These are phyloP conservation scores for Lipotes vexillifer DNA, from an alignment of 2,113 vertebrate genomes.

Conservation along the genomic window DNA sequence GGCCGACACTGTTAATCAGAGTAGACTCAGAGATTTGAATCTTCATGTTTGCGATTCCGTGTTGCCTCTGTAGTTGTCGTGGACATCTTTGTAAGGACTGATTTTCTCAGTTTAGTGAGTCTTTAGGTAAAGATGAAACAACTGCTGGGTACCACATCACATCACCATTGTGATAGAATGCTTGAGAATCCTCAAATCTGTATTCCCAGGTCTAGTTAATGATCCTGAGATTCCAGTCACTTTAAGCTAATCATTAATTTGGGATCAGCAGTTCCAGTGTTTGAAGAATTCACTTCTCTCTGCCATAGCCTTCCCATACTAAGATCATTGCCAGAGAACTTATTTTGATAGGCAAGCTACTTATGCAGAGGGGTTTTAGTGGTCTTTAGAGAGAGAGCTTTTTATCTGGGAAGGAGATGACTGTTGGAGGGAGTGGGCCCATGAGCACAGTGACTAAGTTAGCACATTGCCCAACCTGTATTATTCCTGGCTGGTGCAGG, in stretches of 20 bases:
- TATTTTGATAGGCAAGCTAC: background rate
- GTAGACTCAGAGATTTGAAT: background rate
- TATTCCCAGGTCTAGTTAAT: background rate
- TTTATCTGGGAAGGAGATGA: background rate
- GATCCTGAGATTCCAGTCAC: background rate
- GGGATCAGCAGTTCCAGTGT: background rate
- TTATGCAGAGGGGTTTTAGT: background rate
- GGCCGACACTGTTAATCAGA: background rate
- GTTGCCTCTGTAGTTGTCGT: background rate
- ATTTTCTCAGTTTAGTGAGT: background rate
- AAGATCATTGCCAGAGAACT: background rate
- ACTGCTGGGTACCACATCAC: background rate
- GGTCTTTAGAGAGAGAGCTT: background rate
- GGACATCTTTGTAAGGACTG: background rate
- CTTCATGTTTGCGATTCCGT: background rate
- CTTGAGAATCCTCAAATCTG: background rate
- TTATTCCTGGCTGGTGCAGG: background rate
- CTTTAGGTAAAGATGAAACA: background rate
- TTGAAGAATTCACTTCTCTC: background rate
- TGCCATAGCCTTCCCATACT: background rate
- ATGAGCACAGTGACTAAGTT: accelerated
- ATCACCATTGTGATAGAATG: background rate
- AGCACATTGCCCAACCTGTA: background rate
- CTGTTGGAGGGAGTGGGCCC: background rate
- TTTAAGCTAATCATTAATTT: background rate